Conservation (phyloP, 2,888 invertebrate genomes). For the Ctena decussata region DNA sequence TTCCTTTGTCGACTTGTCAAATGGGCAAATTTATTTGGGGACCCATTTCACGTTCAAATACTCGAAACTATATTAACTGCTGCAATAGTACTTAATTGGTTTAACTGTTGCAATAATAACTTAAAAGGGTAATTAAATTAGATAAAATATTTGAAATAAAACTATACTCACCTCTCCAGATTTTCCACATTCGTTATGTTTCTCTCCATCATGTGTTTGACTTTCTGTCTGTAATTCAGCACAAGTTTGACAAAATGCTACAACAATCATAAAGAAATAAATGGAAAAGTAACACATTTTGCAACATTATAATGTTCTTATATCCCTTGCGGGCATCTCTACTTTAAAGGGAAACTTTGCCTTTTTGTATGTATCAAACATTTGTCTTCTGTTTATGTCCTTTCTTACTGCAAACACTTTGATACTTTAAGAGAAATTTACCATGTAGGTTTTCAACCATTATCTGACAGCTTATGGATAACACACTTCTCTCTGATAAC, state of each 20-base stretch:
- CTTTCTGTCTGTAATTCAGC: neutral
- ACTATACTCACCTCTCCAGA: slow-evolving; percentile 13
- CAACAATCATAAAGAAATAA: neutral
- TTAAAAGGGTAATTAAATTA: too few relatives aligned
- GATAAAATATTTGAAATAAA: too few relatives aligned
- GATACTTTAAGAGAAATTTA: neutral
- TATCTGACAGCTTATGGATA: neutral
- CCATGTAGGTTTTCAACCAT: neutral
- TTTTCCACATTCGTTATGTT: slow-evolving; percentile 14
- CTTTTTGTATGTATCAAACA: too few relatives aligned
- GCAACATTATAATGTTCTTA: slow-evolving; percentile 16
- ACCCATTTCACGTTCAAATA: too few relatives aligned
- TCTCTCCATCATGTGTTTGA: slow-evolving; percentile 1
- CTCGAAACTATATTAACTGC: too few relatives aligned
- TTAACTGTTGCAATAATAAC: too few relatives aligned
- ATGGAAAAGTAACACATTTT: slow-evolving; percentile 13
- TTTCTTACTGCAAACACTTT: neutral
- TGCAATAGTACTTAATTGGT: too few relatives aligned
- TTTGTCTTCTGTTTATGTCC: neutral
- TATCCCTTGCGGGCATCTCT: slow-evolving; percentile 12
- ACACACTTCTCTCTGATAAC: slow-evolving; percentile 3
- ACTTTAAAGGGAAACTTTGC: too few relatives aligned
- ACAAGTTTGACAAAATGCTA: neutral
- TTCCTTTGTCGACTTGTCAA: too few relatives aligned
- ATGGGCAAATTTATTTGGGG: too few relatives aligned